Evolutionary conservation across 35 echinoderm and acorn worm genomes (phyloP), one percentile per base, ranked within the genome.

Genomic region (Acanthaster planci): DNA sequence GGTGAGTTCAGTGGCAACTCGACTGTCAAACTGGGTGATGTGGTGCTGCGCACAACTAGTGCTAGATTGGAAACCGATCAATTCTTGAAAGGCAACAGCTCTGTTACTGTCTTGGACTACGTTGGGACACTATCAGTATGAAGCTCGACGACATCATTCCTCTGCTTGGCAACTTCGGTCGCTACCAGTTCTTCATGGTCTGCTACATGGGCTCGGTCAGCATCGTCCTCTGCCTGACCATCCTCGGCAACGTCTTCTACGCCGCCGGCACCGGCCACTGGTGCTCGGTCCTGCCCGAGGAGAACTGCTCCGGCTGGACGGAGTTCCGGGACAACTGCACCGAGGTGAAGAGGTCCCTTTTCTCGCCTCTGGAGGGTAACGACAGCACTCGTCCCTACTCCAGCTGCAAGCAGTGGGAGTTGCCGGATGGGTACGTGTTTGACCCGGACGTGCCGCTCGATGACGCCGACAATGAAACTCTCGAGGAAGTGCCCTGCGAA

Each of bases 291-390:
- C 40, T 77, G 17, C 75, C 44, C 39, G 50, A 79, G 16, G 47
- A 77, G 12, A 53, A 79, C 57, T 87, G 86, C 32, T 0, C 1
- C 9, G 51, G 36, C 8, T 79, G 77, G 76, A 22, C 10, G 19
- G 53, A 55, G 27, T 56, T 52, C 0, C 75, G 59, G 5, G 86
- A 50, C 23, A 39, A 87, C 17, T 87, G 86, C 77, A 57, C 32
- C 3, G 86, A 87, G 15, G 76, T 78, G 16, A 87, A 77, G 67
- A 56, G 53, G 78, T 39, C 77, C 7, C 51, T 77, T 7, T 36
- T 76, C 34, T 37, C 53, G 12, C 86, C 77, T 37, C 35, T 26
- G 8, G 18, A 22, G 3, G 79, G 29, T 7, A 52, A 52, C 22
- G 50, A 55, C 5, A 51, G 35, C 17, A 77, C 19, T 0, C 18